Evolutionary conservation across 2,113 vertebrate species (phyloP).

Genomic region (Dunckerocampus dactyliophorus): DNA sequence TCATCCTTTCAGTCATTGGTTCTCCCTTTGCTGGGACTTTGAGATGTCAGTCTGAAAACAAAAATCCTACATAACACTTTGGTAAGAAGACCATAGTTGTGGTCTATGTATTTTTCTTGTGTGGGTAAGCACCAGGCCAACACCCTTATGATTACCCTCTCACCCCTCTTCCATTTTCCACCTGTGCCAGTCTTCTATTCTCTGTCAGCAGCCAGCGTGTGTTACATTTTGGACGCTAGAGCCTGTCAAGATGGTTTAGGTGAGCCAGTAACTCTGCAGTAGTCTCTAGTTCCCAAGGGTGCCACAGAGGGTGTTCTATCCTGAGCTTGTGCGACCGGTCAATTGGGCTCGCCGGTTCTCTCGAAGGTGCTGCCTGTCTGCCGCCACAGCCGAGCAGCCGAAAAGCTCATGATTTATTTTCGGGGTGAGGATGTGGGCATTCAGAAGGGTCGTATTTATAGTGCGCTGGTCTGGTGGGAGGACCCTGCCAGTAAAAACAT

Average conservation of each 20-base stretch:
- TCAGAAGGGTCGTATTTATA: conserved; percentile 74
- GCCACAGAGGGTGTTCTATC: conserved; percentile 29
- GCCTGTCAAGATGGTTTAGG: conserved; percentile 14
- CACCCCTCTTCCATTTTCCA: conserved; percentile 67
- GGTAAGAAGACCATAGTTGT: conserved; percentile 64
- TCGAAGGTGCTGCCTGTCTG: conserved; percentile 52
- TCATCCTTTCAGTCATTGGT: conserved; percentile 41
- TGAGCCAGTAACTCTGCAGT: conserved; percentile 11
- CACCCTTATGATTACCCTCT: conserved; percentile 65
- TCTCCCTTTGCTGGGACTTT: conserved; percentile 56
- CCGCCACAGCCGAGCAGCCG: conserved; percentile 20
- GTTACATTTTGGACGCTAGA: conserved; percentile 29
- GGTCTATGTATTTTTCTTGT: conserved; percentile 47
- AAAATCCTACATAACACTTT: conserved; percentile 54
- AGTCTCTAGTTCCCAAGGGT: conserved; percentile 30
- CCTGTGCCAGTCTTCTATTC: conserved; percentile 61
- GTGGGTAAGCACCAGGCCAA: conserved; percentile 58
- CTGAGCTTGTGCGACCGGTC: conserved; percentile 25
- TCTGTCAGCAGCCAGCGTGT: conserved; percentile 32
- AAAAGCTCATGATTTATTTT: conserved; percentile 66
- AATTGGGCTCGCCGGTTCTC: conserved; percentile 34
- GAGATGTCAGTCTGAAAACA: conserved; percentile 62
- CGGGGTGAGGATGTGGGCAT: conserved; percentile 73
- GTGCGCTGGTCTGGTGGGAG: conserved; percentile 56
- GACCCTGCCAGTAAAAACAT: conserved; percentile 65